phyloP scores from a whole-genome alignment of 2,888 invertebrate species.

The Leucania comma region DNA sequence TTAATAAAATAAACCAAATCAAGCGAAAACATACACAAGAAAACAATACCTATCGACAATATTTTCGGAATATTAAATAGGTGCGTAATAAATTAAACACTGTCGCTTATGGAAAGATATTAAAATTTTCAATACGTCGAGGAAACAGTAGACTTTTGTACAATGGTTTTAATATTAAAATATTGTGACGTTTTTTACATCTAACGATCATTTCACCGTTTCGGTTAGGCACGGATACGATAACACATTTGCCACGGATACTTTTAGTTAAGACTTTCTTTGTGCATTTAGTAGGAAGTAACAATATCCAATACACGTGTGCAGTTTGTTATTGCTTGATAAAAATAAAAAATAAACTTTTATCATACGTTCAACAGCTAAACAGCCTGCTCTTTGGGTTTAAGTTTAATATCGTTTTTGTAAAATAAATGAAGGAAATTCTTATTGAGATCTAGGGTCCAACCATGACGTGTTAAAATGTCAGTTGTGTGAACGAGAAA shows the following conservation, averaged over 20 bases:
- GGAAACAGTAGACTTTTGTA: not conserved
- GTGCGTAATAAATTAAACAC: conserved; percentile 10
- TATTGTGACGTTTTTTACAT: conserved; percentile 20
- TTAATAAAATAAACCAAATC: conserved; percentile 84
- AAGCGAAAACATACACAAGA: conserved; percentile 82
- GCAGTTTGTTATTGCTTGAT: conserved; percentile 10
- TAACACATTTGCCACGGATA: conserved; percentile 48
- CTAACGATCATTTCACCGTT: conserved; percentile 38
- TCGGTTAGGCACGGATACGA: conserved; percentile 48
- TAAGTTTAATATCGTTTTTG: conserved; percentile 4
- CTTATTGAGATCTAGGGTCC: not conserved
- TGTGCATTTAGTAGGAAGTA: conserved; percentile 16
- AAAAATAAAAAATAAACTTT: not conserved
- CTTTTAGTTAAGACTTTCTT: conserved; percentile 26
- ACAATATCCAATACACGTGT: conserved; percentile 15
- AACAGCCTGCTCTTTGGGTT: conserved; percentile 10
- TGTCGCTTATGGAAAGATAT: conserved; percentile 41
- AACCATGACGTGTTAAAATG: too few species aligned
- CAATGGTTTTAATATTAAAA: conserved; percentile 17
- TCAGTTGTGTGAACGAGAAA: too few species aligned
- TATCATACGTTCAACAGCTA: conserved; percentile 2
- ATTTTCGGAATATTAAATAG: conserved; percentile 50
- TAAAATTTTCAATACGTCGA: conserved; percentile 36
- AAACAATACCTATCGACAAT: conserved; percentile 66
- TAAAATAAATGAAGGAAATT: not conserved